A percentile compares a stretch with the other conserved stretches of the same genome.
These are phyloP conservation scores for Watsonalla cultraria DNA, from an alignment of 2,888 invertebrate species.

Conservation along the genomic window DNA sequence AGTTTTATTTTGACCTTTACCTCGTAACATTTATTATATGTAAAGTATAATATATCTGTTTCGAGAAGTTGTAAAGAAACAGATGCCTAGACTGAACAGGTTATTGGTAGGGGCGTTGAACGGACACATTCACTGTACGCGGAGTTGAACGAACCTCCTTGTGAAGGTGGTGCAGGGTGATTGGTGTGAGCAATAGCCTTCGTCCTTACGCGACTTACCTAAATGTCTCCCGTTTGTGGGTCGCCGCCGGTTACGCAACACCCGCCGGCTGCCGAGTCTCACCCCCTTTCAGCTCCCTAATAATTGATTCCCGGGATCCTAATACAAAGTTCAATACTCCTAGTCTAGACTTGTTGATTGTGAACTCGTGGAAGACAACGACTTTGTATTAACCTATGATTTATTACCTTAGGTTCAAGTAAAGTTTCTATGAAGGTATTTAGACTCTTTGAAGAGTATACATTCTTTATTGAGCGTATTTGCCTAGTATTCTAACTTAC, in stretches of 20 bases:
- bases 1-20: too few species aligned
- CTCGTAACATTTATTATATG: too few species aligned
- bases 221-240: slow-evolving; percentile 49
- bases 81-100: slow-evolving; percentile 19
- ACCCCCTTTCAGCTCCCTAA: slow-evolving; percentile 25
- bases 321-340: slow-evolving; percentile 41
- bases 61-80: slow-evolving; percentile 1
- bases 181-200: slow-evolving; percentile 51
- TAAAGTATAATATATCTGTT: background rate
- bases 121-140: slow-evolving; percentile 19
- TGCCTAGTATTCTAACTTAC: background rate
- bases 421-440: background rate
- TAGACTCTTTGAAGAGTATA: background rate
- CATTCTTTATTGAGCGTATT: slow-evolving; percentile 1
- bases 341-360: slow-evolving; percentile 59
- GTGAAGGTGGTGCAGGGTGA: slow-evolving; percentile 57
- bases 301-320: slow-evolving; percentile 30
- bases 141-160: slow-evolving; percentile 53
- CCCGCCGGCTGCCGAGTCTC: slow-evolving; percentile 16
- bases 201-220: slow-evolving; percentile 53
- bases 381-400: slow-evolving; percentile 1
- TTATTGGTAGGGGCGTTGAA: slow-evolving; percentile 28
- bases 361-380: slow-evolving; percentile 16
- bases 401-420: background rate
- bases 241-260: slow-evolving; percentile 51